phyloP scores from a whole-genome alignment of 2,113 vertebrate genomes.

The Zapus hudsonius region DNA sequence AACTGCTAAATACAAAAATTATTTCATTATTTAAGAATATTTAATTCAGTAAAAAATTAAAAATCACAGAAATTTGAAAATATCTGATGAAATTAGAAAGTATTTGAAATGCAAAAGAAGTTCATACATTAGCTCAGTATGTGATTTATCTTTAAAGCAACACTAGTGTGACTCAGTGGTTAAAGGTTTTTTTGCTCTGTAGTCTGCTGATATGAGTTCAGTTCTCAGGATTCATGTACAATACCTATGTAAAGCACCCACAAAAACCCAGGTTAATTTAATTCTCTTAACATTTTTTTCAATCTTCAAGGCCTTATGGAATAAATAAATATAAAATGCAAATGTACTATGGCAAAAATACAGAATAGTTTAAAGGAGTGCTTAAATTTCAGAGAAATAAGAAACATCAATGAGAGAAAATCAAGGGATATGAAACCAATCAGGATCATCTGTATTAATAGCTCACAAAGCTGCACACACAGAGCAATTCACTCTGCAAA shows the following conservation, averaged over 20 bases:
- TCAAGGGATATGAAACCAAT: neutral
- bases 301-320: neutral
- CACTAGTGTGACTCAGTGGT: neutral
- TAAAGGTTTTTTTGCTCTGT: no score
- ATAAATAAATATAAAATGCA: neutral
- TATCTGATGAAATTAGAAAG: neutral
- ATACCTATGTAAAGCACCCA: no score
- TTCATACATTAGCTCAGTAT: neutral
- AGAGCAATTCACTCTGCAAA: neutral
- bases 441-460: neutral
- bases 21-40: neutral
- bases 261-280: neutral
- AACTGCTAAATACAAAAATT: neutral
- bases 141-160: neutral
- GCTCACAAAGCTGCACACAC: neutral
- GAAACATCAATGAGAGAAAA: neutral
- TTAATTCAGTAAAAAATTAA: neutral
- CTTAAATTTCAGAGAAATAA: neutral
- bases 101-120: neutral
- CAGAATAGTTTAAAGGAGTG: neutral
- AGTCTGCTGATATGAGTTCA: no score
- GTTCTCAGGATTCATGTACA: no score
- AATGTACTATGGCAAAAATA: neutral
- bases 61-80: neutral
- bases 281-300: neutral